phyloP scores from a whole-genome alignment of 2,113 vertebrate genomes.

The Urocynchramus pylzowi region DNA sequence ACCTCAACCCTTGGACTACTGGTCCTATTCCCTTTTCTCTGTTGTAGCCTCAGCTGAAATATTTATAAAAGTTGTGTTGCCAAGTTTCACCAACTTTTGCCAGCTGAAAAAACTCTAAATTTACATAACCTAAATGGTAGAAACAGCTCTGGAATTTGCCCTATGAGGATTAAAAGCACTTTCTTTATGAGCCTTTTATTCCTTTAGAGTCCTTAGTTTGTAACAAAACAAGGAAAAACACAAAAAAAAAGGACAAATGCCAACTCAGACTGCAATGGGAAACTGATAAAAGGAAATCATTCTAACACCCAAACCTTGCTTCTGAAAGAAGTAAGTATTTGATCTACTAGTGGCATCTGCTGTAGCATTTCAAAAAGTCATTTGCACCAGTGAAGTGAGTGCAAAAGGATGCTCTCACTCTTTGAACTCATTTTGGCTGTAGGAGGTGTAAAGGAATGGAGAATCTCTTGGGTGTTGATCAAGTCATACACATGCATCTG shows the following conservation, averaged over 20 bases:
- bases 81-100: background rate
- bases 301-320: background rate
- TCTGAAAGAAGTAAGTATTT: background rate
- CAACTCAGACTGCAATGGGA: background rate
- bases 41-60: background rate
- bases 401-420: background rate
- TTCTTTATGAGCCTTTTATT: background rate
- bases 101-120: background rate
- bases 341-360: background rate
- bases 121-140: background rate
- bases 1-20: background rate
- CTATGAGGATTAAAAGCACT: background rate
- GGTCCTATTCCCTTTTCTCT: background rate
- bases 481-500: background rate
- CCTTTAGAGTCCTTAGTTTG: background rate
- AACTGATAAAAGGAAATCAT: background rate
- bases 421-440: background rate
- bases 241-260: background rate
- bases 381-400: background rate
- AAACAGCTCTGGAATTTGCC: background rate
- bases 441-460: conserved; percentile 44
- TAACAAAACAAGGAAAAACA: background rate
- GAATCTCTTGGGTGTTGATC: background rate
- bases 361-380: background rate
- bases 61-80: background rate